Conservation (phyloP, 2,888 invertebrate genomes). For the Bembecia ichneumoniformis region DNA sequence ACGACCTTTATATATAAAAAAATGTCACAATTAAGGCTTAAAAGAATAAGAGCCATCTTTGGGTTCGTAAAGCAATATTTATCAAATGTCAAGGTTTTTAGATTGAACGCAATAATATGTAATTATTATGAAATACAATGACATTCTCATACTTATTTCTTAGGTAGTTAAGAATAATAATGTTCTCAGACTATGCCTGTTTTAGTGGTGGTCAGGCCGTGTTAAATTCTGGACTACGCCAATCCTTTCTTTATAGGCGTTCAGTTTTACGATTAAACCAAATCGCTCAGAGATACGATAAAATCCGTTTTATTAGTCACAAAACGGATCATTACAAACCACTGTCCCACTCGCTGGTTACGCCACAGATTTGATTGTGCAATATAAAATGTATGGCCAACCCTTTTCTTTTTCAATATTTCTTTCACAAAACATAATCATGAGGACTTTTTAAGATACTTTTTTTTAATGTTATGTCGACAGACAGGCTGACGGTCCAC, state of each 20-base stretch:
- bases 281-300: neutral
- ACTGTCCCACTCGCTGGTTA: conserved; percentile 1
- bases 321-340: neutral
- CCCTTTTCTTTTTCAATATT: neutral
- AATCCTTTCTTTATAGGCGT: neutral
- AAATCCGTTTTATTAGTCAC: neutral
- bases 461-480: too few species aligned
- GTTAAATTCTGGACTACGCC: neutral
- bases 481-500: too few species aligned
- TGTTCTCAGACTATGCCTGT: neutral
- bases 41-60: too few species aligned
- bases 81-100: too few species aligned
- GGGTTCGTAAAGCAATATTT: too few species aligned
- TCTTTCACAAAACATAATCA: too few species aligned
- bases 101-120: too few species aligned
- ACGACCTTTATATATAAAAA: too few species aligned
- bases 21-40: too few species aligned
- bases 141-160: too few species aligned
- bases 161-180: neutral
- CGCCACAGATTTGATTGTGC: neutral
- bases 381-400: neutral
- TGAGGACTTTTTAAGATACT: too few species aligned
- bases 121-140: too few species aligned
- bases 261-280: neutral
- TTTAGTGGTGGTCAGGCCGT: conserved; percentile 1